Evolutionary conservation across 2,888 invertebrate genomes (phyloP).

Genomic region (Drosophila testacea): DNA sequence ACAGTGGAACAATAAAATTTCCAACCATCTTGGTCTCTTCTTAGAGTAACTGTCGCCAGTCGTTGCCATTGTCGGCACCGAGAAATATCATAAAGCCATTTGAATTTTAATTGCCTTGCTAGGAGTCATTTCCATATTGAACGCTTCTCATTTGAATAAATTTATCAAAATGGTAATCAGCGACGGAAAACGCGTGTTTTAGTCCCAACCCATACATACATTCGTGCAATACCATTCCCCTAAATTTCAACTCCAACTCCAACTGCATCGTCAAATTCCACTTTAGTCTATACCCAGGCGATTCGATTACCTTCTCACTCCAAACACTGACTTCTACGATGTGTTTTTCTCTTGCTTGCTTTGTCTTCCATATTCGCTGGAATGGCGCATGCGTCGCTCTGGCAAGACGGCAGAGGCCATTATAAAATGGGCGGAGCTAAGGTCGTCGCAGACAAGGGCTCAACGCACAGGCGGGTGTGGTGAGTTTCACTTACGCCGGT

Average conservation of each 20-base stretch:
- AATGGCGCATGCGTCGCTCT: conserved; percentile 71
- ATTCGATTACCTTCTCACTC: conserved; percentile 13
- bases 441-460: conserved; percentile 51
- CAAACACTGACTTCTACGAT: conserved; percentile 13
- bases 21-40: conserved; percentile 33
- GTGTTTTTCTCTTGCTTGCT: conserved; percentile 45
- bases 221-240: neutral
- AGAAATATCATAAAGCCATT: conserved; percentile 75
- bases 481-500: conserved; percentile 55
- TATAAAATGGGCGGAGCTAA: conserved; percentile 84
- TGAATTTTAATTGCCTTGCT: conserved; percentile 71
- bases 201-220: conserved; percentile 14
- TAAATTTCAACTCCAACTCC: neutral
- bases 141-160: conserved; percentile 71
- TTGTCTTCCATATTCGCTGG: conserved; percentile 51
- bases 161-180: conserved; percentile 75
- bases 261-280: conserved; percentile 7
- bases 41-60: conserved; percentile 9
- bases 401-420: conserved; percentile 75
- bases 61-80: conserved; percentile 41
- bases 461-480: conserved; percentile 60
- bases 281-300: conserved; percentile 32
- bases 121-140: conserved; percentile 69
- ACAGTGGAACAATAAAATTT: conserved; percentile 66
- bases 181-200: conserved; percentile 58